Base-by-base conservation (phyloP, 2,797 vertebrate genomes). In the Darevskia nairensis region DNA sequence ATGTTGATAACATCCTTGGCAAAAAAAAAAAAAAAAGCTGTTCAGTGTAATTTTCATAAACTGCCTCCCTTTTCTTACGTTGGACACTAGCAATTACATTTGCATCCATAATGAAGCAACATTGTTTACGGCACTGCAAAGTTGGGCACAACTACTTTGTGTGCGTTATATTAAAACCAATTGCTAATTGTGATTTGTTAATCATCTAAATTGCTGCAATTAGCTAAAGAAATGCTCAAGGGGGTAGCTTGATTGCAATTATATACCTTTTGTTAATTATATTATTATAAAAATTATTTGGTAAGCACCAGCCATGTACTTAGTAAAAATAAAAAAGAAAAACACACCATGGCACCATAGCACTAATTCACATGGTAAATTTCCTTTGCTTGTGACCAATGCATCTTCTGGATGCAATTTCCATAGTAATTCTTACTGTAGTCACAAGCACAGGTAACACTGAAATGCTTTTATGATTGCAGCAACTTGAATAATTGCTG, bases 131-230 rank as follows among this genome's bases (percentile, higher is more conserved):
- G 72, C 39, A 27, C n/a, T 68, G 41, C 41, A 82, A 88, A 88
- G 69, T 83, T 88, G 81, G 35, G 44, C 74, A 84, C 59, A 83
- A 71, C 74, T 83, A 78, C 81, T 83, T 71, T 41, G 74, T 78
- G 66, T 78, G 74, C 35, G 27, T 84, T 88, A 88, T 78, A 88
- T 88, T 88, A 88, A 83, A 88, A 78, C 81, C 86, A 83, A 83
- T 88, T 88, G 87, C 87, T 88, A 88, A 88, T 88, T 84, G 74
- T 84, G 81, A 88, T 84, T 88, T 83, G 80, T 78, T 88, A 84
- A 88, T 83, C 81, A 88, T 84, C 46, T 59, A 83, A 78, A 88
- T 84, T 88, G 74, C 75, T 78, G 74, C 81, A 78, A 84, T 84
- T 88, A 88, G 74, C 27, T 15, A 69, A 69, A 69, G 74, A 66